phyloP scores from a whole-genome alignment of 1,140 invertebrate genomes.

The Leptinotarsa texana region DNA sequence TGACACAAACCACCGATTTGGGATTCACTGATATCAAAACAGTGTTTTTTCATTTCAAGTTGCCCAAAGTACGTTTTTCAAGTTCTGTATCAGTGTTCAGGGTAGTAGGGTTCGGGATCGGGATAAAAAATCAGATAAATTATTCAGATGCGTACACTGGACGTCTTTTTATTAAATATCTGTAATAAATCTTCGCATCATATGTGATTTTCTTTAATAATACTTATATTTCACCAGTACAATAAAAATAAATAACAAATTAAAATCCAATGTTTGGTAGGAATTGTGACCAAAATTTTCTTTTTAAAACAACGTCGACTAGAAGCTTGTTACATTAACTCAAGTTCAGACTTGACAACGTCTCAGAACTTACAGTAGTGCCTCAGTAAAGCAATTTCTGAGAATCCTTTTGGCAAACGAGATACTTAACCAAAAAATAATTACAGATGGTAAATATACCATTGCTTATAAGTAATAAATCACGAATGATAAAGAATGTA shows the following conservation, averaged over 20 bases:
- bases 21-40: no score
- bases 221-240: constrained; percentile 48
- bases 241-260: constrained; percentile 39
- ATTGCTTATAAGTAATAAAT: constrained; percentile 48
- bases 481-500: constrained; percentile 45
- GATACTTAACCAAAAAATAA: constrained; percentile 39
- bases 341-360: constrained; percentile 23
- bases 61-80: no score
- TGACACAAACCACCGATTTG: no score
- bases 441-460: constrained; percentile 40
- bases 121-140: not conserved
- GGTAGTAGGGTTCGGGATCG: no score
- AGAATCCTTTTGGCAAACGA: constrained; percentile 44
- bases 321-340: constrained; percentile 49
- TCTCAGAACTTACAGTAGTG: constrained; percentile 35
- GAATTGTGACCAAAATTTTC: constrained; percentile 36
- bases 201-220: constrained; percentile 40
- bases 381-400: constrained; percentile 42
- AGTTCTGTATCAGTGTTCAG: no score
- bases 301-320: constrained; percentile 48
- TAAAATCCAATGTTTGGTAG: constrained; percentile 44
- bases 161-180: constrained; percentile 50
- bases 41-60: no score
- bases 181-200: constrained; percentile 46
- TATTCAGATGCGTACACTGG: constrained; percentile 36